phyloP scores from a whole-genome alignment of 2,113 vertebrate species.

The Petrocephalus microphthalmus region DNA sequence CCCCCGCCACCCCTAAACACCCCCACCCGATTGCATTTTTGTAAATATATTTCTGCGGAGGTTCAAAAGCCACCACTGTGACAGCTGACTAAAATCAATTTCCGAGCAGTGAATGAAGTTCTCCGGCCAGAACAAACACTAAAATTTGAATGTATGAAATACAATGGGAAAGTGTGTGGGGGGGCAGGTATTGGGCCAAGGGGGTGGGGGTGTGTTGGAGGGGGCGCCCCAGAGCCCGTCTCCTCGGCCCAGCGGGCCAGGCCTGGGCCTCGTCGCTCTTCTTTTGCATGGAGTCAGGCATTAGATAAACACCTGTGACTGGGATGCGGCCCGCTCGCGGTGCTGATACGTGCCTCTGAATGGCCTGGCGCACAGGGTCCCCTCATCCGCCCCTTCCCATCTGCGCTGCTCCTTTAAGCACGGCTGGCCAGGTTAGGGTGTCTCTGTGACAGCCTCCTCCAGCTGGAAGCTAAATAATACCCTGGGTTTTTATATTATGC shows the following conservation, averaged over 20 bases:
- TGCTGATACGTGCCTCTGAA: slow-evolving; percentile 10
- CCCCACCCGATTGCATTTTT: slow-evolving; percentile 40
- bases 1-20: no score
- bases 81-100: slow-evolving; percentile 54
- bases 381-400: neutral
- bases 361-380: neutral
- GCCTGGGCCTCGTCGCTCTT: neutral
- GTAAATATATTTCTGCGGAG: slow-evolving; percentile 42
- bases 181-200: slow-evolving; percentile 24
- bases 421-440: neutral
- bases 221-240: neutral
- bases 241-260: slow-evolving; percentile 22
- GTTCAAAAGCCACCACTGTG: slow-evolving; percentile 47
- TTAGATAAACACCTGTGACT: slow-evolving; percentile 18
- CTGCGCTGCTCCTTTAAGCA: neutral
- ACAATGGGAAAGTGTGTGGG: slow-evolving; percentile 36
- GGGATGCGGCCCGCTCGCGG: neutral
- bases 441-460: neutral
- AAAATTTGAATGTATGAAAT: slow-evolving; percentile 47
- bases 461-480: neutral
- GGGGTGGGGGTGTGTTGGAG: neutral
- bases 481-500: neutral
- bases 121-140: slow-evolving; percentile 44
- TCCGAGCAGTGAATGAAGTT: slow-evolving; percentile 44
- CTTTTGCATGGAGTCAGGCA: slow-evolving; percentile 9